Evolutionary conservation across 2,113 vertebrate species (phyloP).

Genomic region (Malurus elegans): DNA sequence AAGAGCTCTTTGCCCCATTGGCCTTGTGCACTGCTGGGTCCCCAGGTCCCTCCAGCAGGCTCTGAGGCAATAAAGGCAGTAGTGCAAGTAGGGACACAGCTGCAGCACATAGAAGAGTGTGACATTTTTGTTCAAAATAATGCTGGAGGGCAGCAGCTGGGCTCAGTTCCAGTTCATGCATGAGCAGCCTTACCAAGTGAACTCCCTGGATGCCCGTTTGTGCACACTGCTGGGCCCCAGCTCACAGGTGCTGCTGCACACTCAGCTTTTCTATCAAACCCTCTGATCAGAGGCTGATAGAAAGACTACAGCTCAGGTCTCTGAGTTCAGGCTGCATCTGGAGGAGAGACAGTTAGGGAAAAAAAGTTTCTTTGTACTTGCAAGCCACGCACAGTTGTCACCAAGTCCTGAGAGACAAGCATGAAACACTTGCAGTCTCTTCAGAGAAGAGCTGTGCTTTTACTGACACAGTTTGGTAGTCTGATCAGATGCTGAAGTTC

Average conservation of each 20-base stretch:
- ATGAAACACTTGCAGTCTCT: background rate
- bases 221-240: background rate
- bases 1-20: background rate
- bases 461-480: background rate
- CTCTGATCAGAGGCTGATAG: background rate
- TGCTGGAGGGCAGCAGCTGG: background rate
- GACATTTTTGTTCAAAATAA: background rate
- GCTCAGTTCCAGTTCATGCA: background rate
- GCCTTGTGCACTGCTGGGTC: background rate
- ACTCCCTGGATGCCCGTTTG: background rate
- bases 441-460: background rate
- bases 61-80: background rate
- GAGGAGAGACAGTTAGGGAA: background rate
- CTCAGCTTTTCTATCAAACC: background rate
- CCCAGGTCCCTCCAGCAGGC: background rate
- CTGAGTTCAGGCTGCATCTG: background rate
- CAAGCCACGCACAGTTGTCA: background rate
- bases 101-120: accelerated
- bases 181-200: background rate
- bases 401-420: background rate
- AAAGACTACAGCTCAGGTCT: background rate
- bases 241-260: background rate
- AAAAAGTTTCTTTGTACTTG: background rate
- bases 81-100: background rate
- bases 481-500: background rate